These are phyloP conservation scores for Tanytarsus gracilentus DNA, from an alignment of 2,888 invertebrate species.

Conservation along the genomic window DNA sequence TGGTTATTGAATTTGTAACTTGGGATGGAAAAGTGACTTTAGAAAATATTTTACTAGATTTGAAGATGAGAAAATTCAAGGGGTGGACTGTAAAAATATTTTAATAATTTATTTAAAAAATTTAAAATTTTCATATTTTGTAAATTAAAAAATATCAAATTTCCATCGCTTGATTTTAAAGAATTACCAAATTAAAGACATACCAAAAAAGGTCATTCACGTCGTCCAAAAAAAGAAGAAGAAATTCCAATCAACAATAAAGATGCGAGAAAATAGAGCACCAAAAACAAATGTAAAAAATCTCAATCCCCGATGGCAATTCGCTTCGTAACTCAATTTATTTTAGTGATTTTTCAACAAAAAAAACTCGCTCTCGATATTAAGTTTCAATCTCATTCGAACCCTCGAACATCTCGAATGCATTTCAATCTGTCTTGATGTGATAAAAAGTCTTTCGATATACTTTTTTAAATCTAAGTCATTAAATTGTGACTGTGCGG, in stretches of 20 bases:
- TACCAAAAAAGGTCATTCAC: too few species aligned
- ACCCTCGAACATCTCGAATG: background rate
- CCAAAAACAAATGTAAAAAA: background rate
- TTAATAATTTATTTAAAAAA: too few species aligned
- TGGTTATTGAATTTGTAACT: too few species aligned
- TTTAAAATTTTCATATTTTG: too few species aligned
- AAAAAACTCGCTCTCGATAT: background rate
- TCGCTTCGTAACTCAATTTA: conserved; percentile 11
- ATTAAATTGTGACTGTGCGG: background rate
- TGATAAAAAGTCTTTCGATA: background rate
- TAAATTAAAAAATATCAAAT: too few species aligned
- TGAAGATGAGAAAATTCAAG: too few species aligned
- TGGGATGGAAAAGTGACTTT: too few species aligned
- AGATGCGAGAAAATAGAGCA: background rate
- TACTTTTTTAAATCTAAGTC: too few species aligned
- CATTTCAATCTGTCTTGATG: background rate
- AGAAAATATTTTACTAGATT: too few species aligned
- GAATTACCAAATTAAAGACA: too few species aligned
- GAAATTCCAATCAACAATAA: background rate
- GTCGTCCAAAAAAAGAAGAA: background rate
- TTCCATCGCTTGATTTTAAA: too few species aligned
- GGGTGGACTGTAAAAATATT: too few species aligned
- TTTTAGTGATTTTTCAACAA: background rate
- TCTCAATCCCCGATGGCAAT: conserved; percentile 7
- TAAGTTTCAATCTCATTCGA: conserved; percentile 4